These are phyloP conservation scores for Acanthococcus lagerstroemiae DNA, from an alignment of 2,888 invertebrate species.

Conservation along the genomic window DNA sequence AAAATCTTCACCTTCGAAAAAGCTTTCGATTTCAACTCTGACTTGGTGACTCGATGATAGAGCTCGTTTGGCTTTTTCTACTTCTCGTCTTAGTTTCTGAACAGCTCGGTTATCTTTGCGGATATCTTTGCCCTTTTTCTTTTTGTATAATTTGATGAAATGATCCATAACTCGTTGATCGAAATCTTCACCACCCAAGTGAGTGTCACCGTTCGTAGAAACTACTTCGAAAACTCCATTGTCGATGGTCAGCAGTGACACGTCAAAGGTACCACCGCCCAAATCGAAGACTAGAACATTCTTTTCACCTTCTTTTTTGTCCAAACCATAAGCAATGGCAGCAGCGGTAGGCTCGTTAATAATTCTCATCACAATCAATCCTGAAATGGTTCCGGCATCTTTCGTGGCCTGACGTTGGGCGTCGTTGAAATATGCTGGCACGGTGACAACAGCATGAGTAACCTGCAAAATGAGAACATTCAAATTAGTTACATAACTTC, in stretches of 20 bases:
- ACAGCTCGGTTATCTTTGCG: conserved; percentile 89
- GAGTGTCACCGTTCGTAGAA: conserved; percentile 90
- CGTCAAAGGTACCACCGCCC: conserved; percentile 99
- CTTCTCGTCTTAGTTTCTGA: conserved; percentile 91
- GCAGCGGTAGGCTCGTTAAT: conserved; percentile 98
- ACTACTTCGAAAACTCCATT: conserved; percentile 96
- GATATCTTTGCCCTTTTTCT: conserved; percentile 96
- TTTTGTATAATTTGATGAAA: conserved; percentile 96
- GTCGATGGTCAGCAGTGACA: conserved; percentile 93
- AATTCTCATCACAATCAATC: conserved; percentile 85
- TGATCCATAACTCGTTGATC: conserved; percentile 98
- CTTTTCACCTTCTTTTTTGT: conserved; percentile 95
- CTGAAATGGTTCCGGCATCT: conserved; percentile 93
- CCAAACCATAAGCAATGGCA: conserved; percentile 92
- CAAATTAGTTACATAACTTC: too few relatives aligned
- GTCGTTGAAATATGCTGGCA: conserved; percentile 98
- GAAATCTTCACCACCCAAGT: conserved; percentile 98
- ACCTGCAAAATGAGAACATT: too few relatives aligned
- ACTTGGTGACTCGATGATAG: conserved; percentile 91
- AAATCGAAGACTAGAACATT: conserved; percentile 97
- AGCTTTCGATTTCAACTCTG: conserved; percentile 95
- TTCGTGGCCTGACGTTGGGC: conserved; percentile 98
- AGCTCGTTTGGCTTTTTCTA: conserved; percentile 94
- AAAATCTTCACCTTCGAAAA: conserved; percentile 98
- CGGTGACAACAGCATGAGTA: conserved; percentile 81